Base-by-base conservation (phyloP, 1,140 invertebrate species). In the Melipona quadrifasciata region DNA sequence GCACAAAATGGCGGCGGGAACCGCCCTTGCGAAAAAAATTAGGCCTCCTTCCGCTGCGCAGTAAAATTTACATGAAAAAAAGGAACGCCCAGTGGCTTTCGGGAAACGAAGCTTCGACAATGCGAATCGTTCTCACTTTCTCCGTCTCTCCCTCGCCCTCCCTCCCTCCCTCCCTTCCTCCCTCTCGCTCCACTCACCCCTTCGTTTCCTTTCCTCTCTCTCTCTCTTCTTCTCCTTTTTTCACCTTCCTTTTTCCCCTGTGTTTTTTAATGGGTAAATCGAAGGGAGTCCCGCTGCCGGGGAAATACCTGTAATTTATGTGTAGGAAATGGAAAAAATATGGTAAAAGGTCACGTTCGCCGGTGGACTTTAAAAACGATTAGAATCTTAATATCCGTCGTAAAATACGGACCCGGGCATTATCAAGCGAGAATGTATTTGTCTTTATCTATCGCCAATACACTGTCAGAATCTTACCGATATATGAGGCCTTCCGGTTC, bases 1-100 rank as follows among this genome's bases (percentile, higher is more conserved):
- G 81, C 82, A 84, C 91, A 93, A 94, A 93, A 94, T 94, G 93
- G 93, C 93, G 93, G 80, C 89, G 87, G 91, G 89, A 92, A 92
- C 91, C 92, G 91, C 90, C 91, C 92, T 92, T 91, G 91, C 90
- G 90, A 91, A 90, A 93, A 93, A 91, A 92, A 92, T 91, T 90
- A 93, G 91, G 90, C 91, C 87, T 91, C 89, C 85, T 90, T 92
- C 91, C 86, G 85, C 87, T 88, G 83, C 86, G 89, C 86, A 80
- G 90, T 91, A 84, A 87, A 93, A 91, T 92, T 92, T 92, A 89
- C 91, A 92, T 92, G 82, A 87, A 91, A 92, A 91, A 87, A 86
- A 89, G 80, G 82, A 90, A 84, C 88, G 86, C 86, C 88, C 88
- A 75, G 67, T 73, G 88, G 88, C 80, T 86, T 90, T 90, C 88